A percentile compares a stretch with the other conserved stretches of the same genome.
phyloP scores from a whole-genome alignment of 2,888 invertebrate genomes.

The Meghimatium bilineatum region DNA sequence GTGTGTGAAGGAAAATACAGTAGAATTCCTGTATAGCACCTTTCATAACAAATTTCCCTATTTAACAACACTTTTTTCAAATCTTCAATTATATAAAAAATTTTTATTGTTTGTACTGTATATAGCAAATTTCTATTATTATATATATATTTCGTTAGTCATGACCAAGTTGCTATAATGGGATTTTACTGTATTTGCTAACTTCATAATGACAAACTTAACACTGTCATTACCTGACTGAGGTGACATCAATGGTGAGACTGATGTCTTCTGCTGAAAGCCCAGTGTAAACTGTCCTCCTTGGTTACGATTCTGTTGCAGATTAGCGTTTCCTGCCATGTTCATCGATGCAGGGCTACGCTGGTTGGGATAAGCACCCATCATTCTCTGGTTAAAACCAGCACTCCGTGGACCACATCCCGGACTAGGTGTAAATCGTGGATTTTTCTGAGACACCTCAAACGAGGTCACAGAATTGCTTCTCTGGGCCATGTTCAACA shows the following conservation, averaged over 20 bases:
- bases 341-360: constrained; percentile 60
- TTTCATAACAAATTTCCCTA: too few species aligned
- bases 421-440: constrained; percentile 61
- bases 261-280: constrained; percentile 50
- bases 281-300: constrained; percentile 51
- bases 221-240: constrained; percentile 45
- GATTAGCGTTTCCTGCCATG: not conserved
- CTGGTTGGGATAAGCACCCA: constrained; percentile 53
- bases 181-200: too few species aligned
- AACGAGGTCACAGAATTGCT: constrained; percentile 57
- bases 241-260: constrained; percentile 56
- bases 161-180: too few species aligned
- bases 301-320: constrained; percentile 47
- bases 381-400: constrained; percentile 56
- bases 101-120: too few species aligned
- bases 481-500: constrained; percentile 48
- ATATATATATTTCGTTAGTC: too few species aligned
- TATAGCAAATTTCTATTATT: too few species aligned
- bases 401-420: constrained; percentile 55
- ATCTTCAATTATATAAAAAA: too few species aligned
- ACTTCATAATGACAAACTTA: too few species aligned
- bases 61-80: too few species aligned
- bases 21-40: too few species aligned
- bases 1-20: too few species aligned
- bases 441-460: constrained; percentile 64